Evolutionary conservation across 1,140 invertebrate species (phyloP), one percentile per base, ranked within the genome.

Genomic region (Harlomillsia oculata): DNA sequence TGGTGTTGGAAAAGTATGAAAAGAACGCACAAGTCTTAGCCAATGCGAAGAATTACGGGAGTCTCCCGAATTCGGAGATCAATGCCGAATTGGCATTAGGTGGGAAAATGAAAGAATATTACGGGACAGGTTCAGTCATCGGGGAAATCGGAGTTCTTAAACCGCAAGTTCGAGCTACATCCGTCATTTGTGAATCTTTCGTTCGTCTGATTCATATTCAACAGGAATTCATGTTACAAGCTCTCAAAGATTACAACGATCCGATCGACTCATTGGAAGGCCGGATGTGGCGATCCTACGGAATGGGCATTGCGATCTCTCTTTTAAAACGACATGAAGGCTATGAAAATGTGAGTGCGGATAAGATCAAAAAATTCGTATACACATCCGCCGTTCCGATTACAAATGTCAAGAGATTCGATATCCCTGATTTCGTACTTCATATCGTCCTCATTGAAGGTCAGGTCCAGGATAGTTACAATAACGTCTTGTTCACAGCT

Each of bases 101-200:
- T 16, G 43, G 56, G 3, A 54, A 60, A 45, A 59, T 69, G 23
- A 61, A 69, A 6, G 73, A 75, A 49, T 75, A 71, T 48, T 61
- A 74, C 48, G 66, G 69, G 1, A 63, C 71, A 14, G 73, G 73
- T 6, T 71, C 69, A 28, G 69, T 75, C 2, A 66, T 75, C 28
- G 74, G 74, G 1, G 72, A 74, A 58, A 68, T 72, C 56, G 71
- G 73, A 14, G 56, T 74, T 8, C 60, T 75, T 8, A 72, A 71
- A 18, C 66, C 68, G 48, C 63, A 65, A 37, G 64, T 62, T 1
- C 57, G 71, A 36, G 69, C 67, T 25, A 69, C 69, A 5, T 69
- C 65, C 2, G 68, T 71, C 11, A 69, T 63, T 0, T 74, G 73
- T 60, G 74, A 76, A 57, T 74, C 74, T 5, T 62, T 65, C 13